Conservation (phyloP, 1,140 invertebrate genomes). For the Armadillidium nasatum region DNA sequence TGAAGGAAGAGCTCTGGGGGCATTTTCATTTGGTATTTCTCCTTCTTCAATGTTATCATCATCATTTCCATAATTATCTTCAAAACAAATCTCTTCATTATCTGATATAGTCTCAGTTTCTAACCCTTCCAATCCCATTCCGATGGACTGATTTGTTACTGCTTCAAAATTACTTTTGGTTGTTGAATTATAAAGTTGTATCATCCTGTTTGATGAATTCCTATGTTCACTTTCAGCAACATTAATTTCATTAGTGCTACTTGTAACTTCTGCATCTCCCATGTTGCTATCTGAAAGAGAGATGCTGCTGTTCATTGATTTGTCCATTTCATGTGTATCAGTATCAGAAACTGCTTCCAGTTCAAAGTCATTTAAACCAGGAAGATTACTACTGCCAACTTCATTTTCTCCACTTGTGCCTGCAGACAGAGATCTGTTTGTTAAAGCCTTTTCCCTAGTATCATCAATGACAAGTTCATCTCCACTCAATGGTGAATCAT, state of each 20-base stretch:
- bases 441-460: background rate
- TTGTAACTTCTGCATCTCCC: constrained; percentile 43
- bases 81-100: constrained; percentile 47
- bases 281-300: constrained; percentile 42
- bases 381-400: constrained; percentile 37
- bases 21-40: constrained; percentile 43
- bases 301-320: constrained; percentile 44
- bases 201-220: constrained; percentile 32
- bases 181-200: background rate
- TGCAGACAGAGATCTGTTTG: background rate
- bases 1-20: constrained; percentile 29
- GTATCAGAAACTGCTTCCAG: constrained; percentile 44
- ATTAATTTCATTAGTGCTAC: constrained; percentile 43
- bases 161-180: constrained; percentile 21
- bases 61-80: constrained; percentile 32
- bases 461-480: constrained; percentile 10
- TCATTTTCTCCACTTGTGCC: background rate
- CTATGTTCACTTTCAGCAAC: constrained; percentile 17
- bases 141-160: constrained; percentile 39
- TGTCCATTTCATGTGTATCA: constrained; percentile 44
- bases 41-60: constrained; percentile 45
- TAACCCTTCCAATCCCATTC: constrained; percentile 56
- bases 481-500: background rate
- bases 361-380: constrained; percentile 38
- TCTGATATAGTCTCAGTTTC: constrained; percentile 69